A percentile compares a stretch with the other conserved stretches of the same genome.
Conservation (phyloP, 2,113 vertebrate species). For the Garra rufa region DNA sequence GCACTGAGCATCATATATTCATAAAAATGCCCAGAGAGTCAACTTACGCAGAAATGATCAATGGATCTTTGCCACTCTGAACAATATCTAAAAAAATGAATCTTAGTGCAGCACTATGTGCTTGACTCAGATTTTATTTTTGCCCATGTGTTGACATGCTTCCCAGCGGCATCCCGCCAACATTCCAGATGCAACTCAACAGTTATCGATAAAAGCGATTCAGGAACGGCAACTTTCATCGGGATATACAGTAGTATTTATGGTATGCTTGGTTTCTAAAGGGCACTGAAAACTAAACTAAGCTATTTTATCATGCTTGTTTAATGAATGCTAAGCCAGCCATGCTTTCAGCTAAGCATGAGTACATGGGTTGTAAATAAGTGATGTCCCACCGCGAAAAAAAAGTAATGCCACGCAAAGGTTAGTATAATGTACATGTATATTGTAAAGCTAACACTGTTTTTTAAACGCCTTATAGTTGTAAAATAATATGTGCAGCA, state of each 20-base stretch:
- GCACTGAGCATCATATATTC: conserved; percentile 45
- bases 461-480: conserved; percentile 80
- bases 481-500: conserved; percentile 71
- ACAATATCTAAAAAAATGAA: conserved; percentile 9
- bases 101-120: conserved; percentile 33
- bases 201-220: conserved; percentile 12
- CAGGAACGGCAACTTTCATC: conserved; percentile 2
- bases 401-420: conserved; percentile 64
- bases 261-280: conserved; percentile 69
- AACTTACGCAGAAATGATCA: conserved; percentile 47
- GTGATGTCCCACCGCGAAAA: conserved; percentile 62
- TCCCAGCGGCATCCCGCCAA: conserved; percentile 8
- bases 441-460: conserved; percentile 81
- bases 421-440: conserved; percentile 71
- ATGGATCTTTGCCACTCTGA: conserved; percentile 45
- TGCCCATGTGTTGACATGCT: neutral
- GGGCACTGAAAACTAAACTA: conserved; percentile 70
- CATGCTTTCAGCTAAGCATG: conserved; percentile 64
- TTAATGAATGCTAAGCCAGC: conserved; percentile 66
- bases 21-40: conserved; percentile 48
- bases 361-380: conserved; percentile 76
- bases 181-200: conserved; percentile 22
- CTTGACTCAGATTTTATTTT: neutral
- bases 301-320: conserved; percentile 68
- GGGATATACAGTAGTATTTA: conserved; percentile 66